Conservation (phyloP, 2,113 vertebrate species). For the Echinops telfairi region DNA sequence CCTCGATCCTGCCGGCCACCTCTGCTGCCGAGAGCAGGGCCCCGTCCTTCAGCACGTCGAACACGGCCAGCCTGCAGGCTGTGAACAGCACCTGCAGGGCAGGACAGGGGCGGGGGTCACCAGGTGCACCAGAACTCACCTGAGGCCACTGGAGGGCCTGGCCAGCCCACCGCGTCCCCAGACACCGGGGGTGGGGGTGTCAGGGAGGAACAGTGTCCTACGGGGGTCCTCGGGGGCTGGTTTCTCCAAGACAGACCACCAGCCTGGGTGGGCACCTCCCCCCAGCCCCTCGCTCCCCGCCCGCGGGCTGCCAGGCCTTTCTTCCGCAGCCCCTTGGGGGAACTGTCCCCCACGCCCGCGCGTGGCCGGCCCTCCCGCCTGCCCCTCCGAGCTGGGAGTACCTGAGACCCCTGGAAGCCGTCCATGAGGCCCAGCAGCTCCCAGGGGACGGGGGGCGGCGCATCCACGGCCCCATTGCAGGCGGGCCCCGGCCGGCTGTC, state of each 20-base stretch:
- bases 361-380: too few species aligned
- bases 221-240: too few species aligned
- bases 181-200: too few species aligned
- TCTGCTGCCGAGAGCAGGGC: constrained; percentile 83
- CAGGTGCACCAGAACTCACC: too few species aligned
- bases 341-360: accelerated
- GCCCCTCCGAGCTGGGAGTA: constrained; percentile 61
- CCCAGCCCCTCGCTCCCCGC: too few species aligned
- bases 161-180: too few species aligned
- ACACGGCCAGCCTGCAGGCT: constrained; percentile 91
- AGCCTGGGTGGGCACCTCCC: too few species aligned
- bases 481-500: not conserved
- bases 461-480: constrained; percentile 20
- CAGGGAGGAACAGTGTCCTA: too few species aligned
- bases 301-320: not conserved
- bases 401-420: constrained; percentile 96
- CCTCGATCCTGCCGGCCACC: constrained; percentile 85
- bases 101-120: accelerated
- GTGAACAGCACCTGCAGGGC: constrained; percentile 90
- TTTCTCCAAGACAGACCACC: too few species aligned
- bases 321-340: not conserved
- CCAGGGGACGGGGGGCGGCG: constrained; percentile 73
- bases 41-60: constrained; percentile 89
- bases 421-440: constrained; percentile 90
- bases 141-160: too few species aligned